Evolutionary conservation across 2,113 vertebrate genomes (phyloP), one percentile per base, ranked within the genome.

Genomic region (Globicephala melas): DNA sequence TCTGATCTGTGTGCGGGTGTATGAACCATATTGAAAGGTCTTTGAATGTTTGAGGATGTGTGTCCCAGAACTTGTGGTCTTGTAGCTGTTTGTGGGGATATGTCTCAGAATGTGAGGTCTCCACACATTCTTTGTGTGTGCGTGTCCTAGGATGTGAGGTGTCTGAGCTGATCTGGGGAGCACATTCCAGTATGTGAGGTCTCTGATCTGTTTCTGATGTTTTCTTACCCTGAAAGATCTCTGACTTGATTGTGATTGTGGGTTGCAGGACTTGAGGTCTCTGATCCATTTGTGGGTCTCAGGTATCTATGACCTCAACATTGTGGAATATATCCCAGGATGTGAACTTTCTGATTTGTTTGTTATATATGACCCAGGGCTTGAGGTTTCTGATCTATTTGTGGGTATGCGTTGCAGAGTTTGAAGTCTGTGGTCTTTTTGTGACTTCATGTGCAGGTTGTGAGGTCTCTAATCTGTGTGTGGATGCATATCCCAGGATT

Each of bases 401-500:
- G 65, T 74, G 47, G 33, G 26, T 81, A 28, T 44, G 11, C 41
- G 12, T 81, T 74, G 74, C 67, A 91, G 67, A 84, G 38, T 93
- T 80, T 68, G 58, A 95, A 93, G 73, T 71, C 26, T 93, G 33
- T 94, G 89, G 10, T 80, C 21, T 93, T 92, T 94, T 91, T 89
- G 47, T 73, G 84, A 31, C 23, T 95, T 81, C 17, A n/a, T 63
- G n/a, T 15, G 5, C 31, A 91, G 60, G 53, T 76, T 83, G 53
- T 80, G 73, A 96, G 91, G 60, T 23, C 68, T 91, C 53, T 81
- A 55, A 90, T 82, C 50, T 91, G 44, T 91, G 47, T 68, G 50
- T 91, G 62, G 36, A 33, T 82, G 6, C 47, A 41, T 71, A 71
- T 47, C 63, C 26, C 38, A 91, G 88, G 62, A 94, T 76, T 91